These are phyloP conservation scores for Philereme vetulata DNA, from an alignment of 2,888 invertebrate species.

Conservation along the genomic window DNA sequence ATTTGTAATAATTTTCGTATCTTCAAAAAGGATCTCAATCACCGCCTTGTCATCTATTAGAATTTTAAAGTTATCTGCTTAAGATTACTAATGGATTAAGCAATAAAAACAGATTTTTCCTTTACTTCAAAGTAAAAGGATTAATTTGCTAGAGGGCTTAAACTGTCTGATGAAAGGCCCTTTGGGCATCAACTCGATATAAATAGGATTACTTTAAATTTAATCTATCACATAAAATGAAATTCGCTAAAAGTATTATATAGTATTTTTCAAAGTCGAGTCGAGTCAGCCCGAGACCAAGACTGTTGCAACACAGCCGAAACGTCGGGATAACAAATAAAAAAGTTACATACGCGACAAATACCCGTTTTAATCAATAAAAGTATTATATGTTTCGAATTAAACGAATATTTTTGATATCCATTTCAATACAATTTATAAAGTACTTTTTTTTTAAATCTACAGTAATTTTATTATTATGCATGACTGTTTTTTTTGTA, in stretches of 20 bases:
- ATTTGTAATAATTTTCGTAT: slow-evolving; percentile 33
- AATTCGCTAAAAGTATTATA: slow-evolving; percentile 23
- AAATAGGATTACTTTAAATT: slow-evolving; percentile 27
- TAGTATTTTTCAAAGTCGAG: too few relatives aligned
- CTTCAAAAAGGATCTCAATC: slow-evolving; percentile 32
- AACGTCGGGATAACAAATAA: too few relatives aligned
- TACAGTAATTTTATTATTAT: too few relatives aligned
- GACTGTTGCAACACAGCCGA: too few relatives aligned
- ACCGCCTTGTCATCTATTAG: slow-evolving; percentile 43
- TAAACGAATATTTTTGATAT: too few relatives aligned
- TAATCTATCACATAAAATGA: slow-evolving; percentile 29
- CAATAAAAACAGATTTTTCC: slow-evolving; percentile 57
- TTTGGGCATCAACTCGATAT: slow-evolving; percentile 26
- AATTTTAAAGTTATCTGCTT: slow-evolving; percentile 53
- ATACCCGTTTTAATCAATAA: too few relatives aligned
- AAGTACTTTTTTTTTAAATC: too few relatives aligned
- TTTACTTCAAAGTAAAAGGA: slow-evolving; percentile 48
- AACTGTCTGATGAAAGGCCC: slow-evolving; percentile 42
- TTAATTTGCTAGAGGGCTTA: slow-evolving; percentile 50
- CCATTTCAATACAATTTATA: too few relatives aligned
- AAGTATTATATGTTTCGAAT: too few relatives aligned
- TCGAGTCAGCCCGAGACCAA: too few relatives aligned
- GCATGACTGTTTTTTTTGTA: neutral
- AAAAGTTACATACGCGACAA: too few relatives aligned
- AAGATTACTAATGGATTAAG: slow-evolving; percentile 59